A percentile compares a stretch with the other conserved stretches of the same genome.
Evolutionary conservation across 2,113 vertebrate species (phyloP).

Genomic region (Pterocles burchelli): DNA sequence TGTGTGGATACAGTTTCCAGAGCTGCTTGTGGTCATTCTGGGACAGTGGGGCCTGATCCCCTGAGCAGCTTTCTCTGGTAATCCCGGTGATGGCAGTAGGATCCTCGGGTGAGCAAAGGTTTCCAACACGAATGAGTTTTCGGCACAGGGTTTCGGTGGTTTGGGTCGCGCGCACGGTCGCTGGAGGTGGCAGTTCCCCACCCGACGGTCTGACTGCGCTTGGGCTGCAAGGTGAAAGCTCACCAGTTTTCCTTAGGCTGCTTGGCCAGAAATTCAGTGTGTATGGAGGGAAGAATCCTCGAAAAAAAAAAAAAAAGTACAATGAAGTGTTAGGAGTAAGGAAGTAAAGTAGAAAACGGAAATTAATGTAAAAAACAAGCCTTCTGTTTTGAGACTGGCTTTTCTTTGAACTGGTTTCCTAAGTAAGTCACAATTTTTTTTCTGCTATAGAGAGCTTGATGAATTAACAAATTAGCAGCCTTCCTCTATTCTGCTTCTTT

Average conservation of each 20-base stretch:
- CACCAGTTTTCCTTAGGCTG: neutral
- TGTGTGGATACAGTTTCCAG: neutral
- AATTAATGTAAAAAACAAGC: neutral
- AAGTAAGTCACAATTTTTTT: neutral
- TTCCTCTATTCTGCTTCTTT: neutral
- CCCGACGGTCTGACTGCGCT: accelerated
- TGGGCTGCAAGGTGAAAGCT: neutral
- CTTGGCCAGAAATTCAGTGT: neutral
- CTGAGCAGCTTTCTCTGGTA: neutral
- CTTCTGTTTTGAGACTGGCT: neutral
- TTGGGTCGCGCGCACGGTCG: accelerated
- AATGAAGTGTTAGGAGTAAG: neutral
- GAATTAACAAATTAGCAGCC: slow-evolving; percentile 21
- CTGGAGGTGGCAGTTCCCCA: neutral
- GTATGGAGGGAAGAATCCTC: neutral
- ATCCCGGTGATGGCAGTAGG: neutral
- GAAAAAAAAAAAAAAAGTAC: neutral
- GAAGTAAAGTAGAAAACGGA: neutral
- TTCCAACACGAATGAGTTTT: neutral
- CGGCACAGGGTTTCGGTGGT: accelerated
- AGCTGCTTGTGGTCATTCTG: neutral
- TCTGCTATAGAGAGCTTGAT: neutral
- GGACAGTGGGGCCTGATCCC: neutral
- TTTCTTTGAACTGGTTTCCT: neutral
- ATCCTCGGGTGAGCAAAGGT: neutral